A percentile compares a stretch with the other conserved stretches of the same genome.
Conservation (phyloP, 2,113 vertebrate genomes). For the Grallaria varia region DNA sequence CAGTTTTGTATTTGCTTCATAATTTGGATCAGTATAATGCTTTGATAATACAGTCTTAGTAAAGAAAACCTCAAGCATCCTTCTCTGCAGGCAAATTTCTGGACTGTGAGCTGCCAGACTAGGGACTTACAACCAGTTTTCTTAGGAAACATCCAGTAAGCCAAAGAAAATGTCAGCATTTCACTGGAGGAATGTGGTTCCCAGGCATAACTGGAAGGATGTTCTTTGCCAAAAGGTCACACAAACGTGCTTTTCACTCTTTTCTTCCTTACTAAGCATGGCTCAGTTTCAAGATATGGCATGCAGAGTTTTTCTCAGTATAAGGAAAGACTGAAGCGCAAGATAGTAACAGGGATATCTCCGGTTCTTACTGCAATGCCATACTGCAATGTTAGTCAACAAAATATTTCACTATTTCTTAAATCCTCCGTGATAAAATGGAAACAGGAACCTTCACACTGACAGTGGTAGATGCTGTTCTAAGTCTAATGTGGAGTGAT, state of each 20-base stretch:
- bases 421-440: neutral
- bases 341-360: neutral
- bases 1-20: neutral
- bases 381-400: neutral
- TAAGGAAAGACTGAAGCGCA: neutral
- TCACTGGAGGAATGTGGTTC: neutral
- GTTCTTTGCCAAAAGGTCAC: neutral
- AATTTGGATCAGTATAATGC: neutral
- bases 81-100: neutral
- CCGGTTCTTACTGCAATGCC: neutral
- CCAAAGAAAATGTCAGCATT: neutral
- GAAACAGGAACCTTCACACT: neutral
- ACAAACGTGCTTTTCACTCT: neutral
- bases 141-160: neutral
- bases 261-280: neutral
- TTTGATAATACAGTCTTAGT: neutral
- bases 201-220: neutral
- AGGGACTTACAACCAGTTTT: neutral
- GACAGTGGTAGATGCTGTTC: neutral
- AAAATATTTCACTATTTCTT: neutral
- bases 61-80: neutral
- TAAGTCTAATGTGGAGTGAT: accelerated
- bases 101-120: neutral
- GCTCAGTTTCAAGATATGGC: neutral
- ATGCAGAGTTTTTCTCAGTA: neutral